Conservation (phyloP, 30 jellyfish, hydroid and myxozoan genomes). For the Catostylus mosaicus region DNA sequence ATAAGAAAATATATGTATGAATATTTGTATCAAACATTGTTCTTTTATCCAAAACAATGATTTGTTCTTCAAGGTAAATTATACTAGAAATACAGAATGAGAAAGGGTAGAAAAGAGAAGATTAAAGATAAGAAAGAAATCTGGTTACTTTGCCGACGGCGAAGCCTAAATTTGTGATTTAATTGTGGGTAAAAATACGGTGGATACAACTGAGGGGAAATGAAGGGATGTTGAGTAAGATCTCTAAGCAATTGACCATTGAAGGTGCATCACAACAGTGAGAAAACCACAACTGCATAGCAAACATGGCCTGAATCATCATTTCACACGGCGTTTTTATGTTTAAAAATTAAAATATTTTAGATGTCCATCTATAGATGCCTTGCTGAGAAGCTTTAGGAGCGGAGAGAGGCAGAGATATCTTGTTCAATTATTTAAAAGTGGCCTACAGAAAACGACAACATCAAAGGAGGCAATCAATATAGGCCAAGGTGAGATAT, state of each 20-base stretch:
- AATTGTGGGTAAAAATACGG: too few species aligned
- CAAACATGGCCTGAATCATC: not conserved
- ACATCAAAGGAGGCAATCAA: not conserved
- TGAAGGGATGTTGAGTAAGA: too few species aligned
- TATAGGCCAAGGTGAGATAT: slow-evolving; percentile 4
- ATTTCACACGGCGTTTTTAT: not conserved
- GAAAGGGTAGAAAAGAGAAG: too few species aligned
- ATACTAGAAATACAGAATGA: too few species aligned
- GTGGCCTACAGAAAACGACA: not conserved
- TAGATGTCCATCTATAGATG: not conserved
- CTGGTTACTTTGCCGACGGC: too few species aligned
- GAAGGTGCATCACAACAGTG: not conserved
- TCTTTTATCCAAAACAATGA: too few species aligned
- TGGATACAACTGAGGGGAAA: not conserved
- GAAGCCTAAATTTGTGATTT: too few species aligned
- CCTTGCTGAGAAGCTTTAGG: slow-evolving; percentile 9
- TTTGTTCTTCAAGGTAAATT: too few species aligned
- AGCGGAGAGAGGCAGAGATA: not conserved
- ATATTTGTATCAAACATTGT: too few species aligned
- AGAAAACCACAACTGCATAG: not conserved
- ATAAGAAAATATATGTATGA: too few species aligned
- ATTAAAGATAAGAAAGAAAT: too few species aligned
- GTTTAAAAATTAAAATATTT: not conserved
- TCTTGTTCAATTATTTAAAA: slow-evolving; percentile 25
- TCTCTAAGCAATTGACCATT: not conserved